phyloP scores from a whole-genome alignment of 2,113 vertebrate genomes.

The Prionailurus bengalensis region DNA sequence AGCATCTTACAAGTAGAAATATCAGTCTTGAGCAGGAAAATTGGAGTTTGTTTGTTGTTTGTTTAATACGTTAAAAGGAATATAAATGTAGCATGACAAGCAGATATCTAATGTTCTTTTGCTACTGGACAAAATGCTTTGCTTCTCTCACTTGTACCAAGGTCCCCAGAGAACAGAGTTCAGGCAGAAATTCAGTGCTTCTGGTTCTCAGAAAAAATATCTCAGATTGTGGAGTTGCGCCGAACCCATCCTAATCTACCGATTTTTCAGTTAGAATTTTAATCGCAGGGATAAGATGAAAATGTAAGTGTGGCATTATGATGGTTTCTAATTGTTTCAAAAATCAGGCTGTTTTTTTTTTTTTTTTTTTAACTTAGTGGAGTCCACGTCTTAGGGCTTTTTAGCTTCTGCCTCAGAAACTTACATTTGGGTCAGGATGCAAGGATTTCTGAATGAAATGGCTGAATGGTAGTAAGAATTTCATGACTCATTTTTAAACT shows the following conservation, averaged over 20 bases:
- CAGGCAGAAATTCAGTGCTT: conserved; percentile 61
- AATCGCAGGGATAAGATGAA: conserved; percentile 48
- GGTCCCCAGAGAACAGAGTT: conserved; percentile 18
- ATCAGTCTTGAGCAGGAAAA: not conserved
- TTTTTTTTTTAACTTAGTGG: conserved; percentile 30
- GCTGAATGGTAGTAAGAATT: not conserved
- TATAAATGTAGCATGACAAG: not conserved
- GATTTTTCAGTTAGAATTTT: conserved; percentile 59
- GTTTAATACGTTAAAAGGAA: not conserved
- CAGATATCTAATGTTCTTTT: conserved; percentile 43
- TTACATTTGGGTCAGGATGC: conserved; percentile 8
- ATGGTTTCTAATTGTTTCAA: not conserved
- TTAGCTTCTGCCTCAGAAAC: conserved; percentile 21
- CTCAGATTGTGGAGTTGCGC: not conserved
- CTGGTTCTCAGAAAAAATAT: conserved; percentile 58
- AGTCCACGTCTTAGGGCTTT: not conserved
- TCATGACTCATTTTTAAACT: conserved; percentile 54
- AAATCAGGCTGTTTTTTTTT: conserved; percentile 68
- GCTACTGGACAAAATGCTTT: conserved; percentile 27
- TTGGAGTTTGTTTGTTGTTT: not conserved
- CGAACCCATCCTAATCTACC: not conserved
- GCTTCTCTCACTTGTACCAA: conserved; percentile 47
- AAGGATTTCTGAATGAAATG: conserved; percentile 30
- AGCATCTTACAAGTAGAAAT: not conserved
- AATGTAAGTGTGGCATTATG: conserved; percentile 28